Evolutionary conservation across 1,140 invertebrate species (phyloP), one percentile per base, ranked within the genome.

Genomic region (Coenobita brevimanus): DNA sequence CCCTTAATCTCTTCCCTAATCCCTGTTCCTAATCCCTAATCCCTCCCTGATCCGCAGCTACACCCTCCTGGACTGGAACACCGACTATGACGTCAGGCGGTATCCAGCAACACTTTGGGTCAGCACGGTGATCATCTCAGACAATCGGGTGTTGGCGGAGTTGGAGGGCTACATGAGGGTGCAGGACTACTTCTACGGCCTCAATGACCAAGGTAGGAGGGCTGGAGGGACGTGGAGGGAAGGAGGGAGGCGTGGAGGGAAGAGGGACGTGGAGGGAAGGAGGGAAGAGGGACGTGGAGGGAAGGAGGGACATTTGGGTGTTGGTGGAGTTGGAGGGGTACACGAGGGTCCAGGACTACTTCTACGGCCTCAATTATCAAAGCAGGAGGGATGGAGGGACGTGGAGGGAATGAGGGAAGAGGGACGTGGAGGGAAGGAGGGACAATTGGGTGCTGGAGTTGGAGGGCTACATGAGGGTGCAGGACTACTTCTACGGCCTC

Each of bases 131-230:
- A 79, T 91, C 24, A 91, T 91, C 78, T 91, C 91, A 3, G 90
- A 91, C 62, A 90, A 91, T 78, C 90, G 91, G 30, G 81, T 91
- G 41, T 78, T 91, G 60, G 91, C 91, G 21, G 91, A 91, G 75
- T 78, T 91, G 76, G 91, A 91, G 79, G 91, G 91, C 0, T 90
- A 91, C 67, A 90, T 90, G 89, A 46, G 89, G 4, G 82, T 90
- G 21, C 90, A 91, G 41, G 90, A 91, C 57, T 91, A 91, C 85
- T 91, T 91, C 69, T 90, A 91, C 73, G 91, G 91, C 0, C 76
- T 91, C 57, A 91, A 91, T 54, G 91, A 91, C 62, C 82, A 87
- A 71, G 90, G 90, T 90, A n/a, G n/a, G 75, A 79, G 67, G 10
- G 27, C 3, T 73, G 54, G 2, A 38, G 8, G 62, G 36, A 54